Conservation (phyloP, 2,113 vertebrate species). For the Nothoprocta pentlandii region DNA sequence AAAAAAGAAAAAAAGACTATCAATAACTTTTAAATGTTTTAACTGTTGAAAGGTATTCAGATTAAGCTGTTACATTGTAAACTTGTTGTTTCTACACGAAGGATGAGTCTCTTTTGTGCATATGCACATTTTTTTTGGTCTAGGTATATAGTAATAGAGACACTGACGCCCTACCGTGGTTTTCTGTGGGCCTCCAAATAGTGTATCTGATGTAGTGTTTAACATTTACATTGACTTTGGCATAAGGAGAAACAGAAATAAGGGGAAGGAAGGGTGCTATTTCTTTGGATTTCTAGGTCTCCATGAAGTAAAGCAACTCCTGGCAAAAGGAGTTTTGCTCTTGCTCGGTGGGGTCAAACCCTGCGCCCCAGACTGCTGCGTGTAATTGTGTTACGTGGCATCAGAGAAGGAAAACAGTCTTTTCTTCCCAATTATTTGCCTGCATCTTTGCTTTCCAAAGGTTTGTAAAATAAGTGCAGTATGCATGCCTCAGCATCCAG, state of each 20-base stretch:
- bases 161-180: not conserved
- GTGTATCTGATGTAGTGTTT: not conserved
- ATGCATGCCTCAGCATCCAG: not conserved
- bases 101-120: fast-evolving
- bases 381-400: not conserved
- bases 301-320: not conserved
- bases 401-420: not conserved
- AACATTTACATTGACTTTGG: too few species aligned
- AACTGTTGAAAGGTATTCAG: not conserved
- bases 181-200: not conserved
- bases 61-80: not conserved
- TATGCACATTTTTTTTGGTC: not conserved
- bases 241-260: not conserved
- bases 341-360: not conserved
- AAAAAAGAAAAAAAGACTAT: not conserved
- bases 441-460: not conserved
- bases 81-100: not conserved
- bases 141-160: not conserved
- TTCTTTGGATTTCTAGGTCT: not conserved
- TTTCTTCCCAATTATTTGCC: not conserved
- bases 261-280: not conserved
- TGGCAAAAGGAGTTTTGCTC: not conserved
- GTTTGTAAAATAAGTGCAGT: not conserved
- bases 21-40: not conserved
- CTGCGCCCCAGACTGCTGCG: not conserved